These are phyloP conservation scores for Drosophila quadrilineata DNA, from an alignment of 1,140 invertebrate species.

Conservation along the genomic window DNA sequence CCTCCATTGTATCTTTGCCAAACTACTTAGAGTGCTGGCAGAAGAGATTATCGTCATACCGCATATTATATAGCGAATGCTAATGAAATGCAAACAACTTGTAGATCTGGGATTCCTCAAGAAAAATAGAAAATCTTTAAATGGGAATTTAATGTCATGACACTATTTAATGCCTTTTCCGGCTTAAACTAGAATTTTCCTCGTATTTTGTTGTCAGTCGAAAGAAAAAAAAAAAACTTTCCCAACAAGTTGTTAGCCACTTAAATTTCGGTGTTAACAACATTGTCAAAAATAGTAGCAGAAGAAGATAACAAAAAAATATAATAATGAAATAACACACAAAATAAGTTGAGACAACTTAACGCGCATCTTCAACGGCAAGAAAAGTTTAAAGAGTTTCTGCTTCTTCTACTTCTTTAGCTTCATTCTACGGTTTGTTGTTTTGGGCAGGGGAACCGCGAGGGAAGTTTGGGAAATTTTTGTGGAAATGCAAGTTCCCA, in stretches of 20 bases:
- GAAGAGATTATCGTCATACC: not conserved
- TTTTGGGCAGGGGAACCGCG: too few species aligned
- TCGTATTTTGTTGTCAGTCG: too few species aligned
- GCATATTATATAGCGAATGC: slow-evolving; percentile 7
- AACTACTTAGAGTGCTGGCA: not conserved
- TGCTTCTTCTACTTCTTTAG: not conserved
- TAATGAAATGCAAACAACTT: slow-evolving; percentile 18
- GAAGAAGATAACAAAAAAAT: too few species aligned
- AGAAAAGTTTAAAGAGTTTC: slow-evolving; percentile 34
- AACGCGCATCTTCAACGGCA: slow-evolving; percentile 14
- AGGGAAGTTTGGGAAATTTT: slow-evolving; percentile 42
- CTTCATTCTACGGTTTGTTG: not conserved
- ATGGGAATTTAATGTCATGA: slow-evolving; percentile 43
- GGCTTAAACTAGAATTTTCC: too few species aligned
- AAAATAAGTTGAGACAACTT: slow-evolving; percentile 33
- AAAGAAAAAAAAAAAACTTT: too few species aligned
- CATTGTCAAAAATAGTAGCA: slow-evolving; percentile 39
- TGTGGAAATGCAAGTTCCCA: slow-evolving; percentile 36
- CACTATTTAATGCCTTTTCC: slow-evolving; percentile 49
- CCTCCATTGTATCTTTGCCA: slow-evolving; percentile 18
- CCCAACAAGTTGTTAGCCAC: slow-evolving; percentile 67
- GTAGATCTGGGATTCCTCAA: too few species aligned
- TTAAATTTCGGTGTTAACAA: slow-evolving; percentile 74
- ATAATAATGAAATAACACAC: too few species aligned
- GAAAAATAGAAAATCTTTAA: slow-evolving; percentile 6